A percentile compares a stretch with the other conserved stretches of the same genome.
These are phyloP conservation scores for Diuraphis noxia DNA, from an alignment of 1,140 invertebrate genomes.

Conservation along the genomic window DNA sequence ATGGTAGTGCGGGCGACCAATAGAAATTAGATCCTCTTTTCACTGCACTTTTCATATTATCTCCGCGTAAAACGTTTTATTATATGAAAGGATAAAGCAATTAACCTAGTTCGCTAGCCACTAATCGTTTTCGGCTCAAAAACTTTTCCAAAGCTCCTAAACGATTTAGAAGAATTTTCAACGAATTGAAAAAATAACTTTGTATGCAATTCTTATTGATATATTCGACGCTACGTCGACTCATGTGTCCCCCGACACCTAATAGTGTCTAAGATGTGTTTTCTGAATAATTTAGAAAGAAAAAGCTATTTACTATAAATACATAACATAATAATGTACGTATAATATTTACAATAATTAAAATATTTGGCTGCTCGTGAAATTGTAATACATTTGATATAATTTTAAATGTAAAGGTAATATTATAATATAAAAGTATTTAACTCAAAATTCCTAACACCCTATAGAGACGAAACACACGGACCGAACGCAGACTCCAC, in stretches of 20 bases:
- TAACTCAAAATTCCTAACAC: too few species aligned
- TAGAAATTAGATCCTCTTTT: slow-evolving; percentile 1
- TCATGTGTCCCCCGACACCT: neutral
- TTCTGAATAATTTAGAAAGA: neutral
- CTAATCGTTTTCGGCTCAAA: neutral
- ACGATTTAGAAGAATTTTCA: slow-evolving; percentile 15
- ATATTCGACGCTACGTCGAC: neutral
- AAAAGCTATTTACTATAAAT: neutral
- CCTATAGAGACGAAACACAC: too few species aligned
- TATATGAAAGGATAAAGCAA: slow-evolving; percentile 31
- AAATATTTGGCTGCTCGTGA: neutral
- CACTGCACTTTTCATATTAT: slow-evolving; percentile 12
- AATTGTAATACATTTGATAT: neutral
- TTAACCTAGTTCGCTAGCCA: neutral
- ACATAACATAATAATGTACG: neutral
- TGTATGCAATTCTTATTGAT: neutral
- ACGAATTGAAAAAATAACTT: neutral
- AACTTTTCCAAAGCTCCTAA: slow-evolving; percentile 18
- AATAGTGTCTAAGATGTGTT: neutral
- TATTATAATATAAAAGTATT: neutral
- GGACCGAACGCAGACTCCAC: too few species aligned
- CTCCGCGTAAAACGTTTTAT: slow-evolving; percentile 22
- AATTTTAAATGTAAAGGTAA: neutral
- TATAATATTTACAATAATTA: neutral
- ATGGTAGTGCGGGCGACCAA: neutral